phyloP scores from a whole-genome alignment of 2,113 vertebrate species.

The Serinus canaria region DNA sequence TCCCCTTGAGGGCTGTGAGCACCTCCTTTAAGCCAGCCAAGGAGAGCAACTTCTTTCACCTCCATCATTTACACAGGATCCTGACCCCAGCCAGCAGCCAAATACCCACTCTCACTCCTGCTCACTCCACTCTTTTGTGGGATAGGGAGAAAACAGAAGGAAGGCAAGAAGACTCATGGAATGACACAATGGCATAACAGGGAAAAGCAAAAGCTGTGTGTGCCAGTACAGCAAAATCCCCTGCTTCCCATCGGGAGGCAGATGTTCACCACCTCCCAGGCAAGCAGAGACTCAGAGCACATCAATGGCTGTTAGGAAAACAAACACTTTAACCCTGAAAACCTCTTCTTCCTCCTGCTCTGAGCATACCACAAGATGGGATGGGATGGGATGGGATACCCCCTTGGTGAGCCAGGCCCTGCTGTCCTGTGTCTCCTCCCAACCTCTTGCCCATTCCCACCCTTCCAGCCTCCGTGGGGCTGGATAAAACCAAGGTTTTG shows the following conservation, averaged over 20 bases:
- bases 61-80: background rate
- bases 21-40: background rate
- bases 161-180: fast-evolving
- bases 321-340: background rate
- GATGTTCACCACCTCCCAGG: background rate
- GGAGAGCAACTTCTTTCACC: background rate
- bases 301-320: background rate
- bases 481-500: background rate
- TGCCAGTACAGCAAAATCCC: background rate
- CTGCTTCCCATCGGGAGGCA: fast-evolving
- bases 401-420: background rate
- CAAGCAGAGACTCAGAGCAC: background rate
- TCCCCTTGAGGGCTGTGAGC: background rate
- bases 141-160: background rate
- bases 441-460: background rate
- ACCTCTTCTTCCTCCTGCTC: background rate
- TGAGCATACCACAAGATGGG: background rate
- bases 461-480: no score
- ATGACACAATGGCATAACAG: background rate
- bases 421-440: background rate
- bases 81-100: background rate
- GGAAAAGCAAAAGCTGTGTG: background rate
- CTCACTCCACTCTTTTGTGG: background rate
- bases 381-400: background rate
- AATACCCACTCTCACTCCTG: background rate